These are phyloP conservation scores for Agonopterix alstromeriana DNA, from an alignment of 2,888 invertebrate genomes.

Conservation along the genomic window DNA sequence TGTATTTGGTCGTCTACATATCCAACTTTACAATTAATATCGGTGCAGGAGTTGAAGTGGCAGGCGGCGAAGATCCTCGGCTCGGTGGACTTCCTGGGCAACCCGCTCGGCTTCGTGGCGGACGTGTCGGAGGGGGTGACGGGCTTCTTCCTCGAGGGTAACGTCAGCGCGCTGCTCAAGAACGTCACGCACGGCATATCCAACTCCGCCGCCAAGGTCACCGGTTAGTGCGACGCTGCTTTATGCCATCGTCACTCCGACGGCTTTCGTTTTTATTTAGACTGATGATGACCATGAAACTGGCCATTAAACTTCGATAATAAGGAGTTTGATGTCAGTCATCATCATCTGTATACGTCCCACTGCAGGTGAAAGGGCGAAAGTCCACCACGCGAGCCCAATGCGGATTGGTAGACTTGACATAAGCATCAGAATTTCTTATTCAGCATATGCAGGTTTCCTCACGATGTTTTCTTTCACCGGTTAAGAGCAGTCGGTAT, in stretches of 20 bases:
- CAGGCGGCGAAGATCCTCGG: constrained; percentile 97
- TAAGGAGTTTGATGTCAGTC: no score
- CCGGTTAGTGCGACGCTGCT: constrained; percentile 52
- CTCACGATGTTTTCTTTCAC: no score
- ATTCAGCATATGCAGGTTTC: no score
- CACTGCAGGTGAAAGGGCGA: no score
- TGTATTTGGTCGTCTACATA: not conserved
- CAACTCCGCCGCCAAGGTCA: constrained; percentile 97
- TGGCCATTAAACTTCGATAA: no score
- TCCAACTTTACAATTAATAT: not conserved
- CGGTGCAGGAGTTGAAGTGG: constrained; percentile 87
- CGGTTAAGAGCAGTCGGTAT: no score
- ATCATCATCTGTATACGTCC: no score
- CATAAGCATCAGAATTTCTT: no score
- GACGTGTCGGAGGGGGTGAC: constrained; percentile 97
- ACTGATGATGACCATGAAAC: no score
- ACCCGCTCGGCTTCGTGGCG: constrained; percentile 96
- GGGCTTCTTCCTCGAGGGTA: constrained; percentile 94
- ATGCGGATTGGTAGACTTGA: no score
- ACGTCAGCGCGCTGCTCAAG: constrained; percentile 92
- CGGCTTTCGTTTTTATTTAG: no score
- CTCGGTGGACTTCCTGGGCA: constrained; percentile 98
- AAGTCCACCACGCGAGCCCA: no score
- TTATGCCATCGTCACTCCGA: not conserved
- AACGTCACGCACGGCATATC: constrained; percentile 98